Conservation (phyloP, 2,888 invertebrate species). For the Chrysolina oricalcia region DNA sequence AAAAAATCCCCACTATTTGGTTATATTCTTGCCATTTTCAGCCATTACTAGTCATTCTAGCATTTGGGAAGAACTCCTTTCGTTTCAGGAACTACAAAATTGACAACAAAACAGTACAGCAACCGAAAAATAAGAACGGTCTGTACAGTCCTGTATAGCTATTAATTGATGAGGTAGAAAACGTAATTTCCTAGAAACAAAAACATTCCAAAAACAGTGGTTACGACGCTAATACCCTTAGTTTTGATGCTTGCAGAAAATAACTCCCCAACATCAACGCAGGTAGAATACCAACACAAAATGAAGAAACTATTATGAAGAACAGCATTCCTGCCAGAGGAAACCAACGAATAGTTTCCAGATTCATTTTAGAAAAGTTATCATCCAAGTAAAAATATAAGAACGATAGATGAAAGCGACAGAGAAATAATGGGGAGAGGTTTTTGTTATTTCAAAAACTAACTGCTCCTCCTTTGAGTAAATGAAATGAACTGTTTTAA, state of each 20-base stretch:
- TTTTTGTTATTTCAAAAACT: too few relatives aligned
- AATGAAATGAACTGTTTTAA: too few relatives aligned
- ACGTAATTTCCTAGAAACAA: slow-evolving; percentile 59
- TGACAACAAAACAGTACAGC: slow-evolving; percentile 57
- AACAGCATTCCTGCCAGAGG: slow-evolving; percentile 63
- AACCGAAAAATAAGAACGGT: slow-evolving; percentile 64
- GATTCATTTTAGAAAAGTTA: slow-evolving; percentile 51
- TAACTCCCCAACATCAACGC: slow-evolving; percentile 63
- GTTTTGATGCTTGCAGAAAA: slow-evolving; percentile 64
- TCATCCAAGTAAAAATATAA: slow-evolving; percentile 58
- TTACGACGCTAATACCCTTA: slow-evolving; percentile 61
- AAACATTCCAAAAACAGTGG: slow-evolving; percentile 58
- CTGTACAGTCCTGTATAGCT: slow-evolving; percentile 61
- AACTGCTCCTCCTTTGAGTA: too few relatives aligned
- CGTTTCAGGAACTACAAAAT: slow-evolving; percentile 66
- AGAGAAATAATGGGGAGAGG: slow-evolving; percentile 58
- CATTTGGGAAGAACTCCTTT: too few relatives aligned
- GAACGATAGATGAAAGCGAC: slow-evolving; percentile 53
- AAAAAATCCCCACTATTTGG: too few relatives aligned
- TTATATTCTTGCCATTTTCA: too few relatives aligned
- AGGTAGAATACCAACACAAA: slow-evolving; percentile 61
- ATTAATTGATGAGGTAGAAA: slow-evolving; percentile 63
- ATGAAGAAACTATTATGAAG: slow-evolving; percentile 57
- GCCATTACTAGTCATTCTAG: too few relatives aligned
- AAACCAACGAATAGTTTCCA: slow-evolving; percentile 58